A percentile compares a stretch with the other conserved stretches of the same genome.
Evolutionary conservation across 2,888 invertebrate genomes (phyloP).

Genomic region (Diplolepis rosae): DNA sequence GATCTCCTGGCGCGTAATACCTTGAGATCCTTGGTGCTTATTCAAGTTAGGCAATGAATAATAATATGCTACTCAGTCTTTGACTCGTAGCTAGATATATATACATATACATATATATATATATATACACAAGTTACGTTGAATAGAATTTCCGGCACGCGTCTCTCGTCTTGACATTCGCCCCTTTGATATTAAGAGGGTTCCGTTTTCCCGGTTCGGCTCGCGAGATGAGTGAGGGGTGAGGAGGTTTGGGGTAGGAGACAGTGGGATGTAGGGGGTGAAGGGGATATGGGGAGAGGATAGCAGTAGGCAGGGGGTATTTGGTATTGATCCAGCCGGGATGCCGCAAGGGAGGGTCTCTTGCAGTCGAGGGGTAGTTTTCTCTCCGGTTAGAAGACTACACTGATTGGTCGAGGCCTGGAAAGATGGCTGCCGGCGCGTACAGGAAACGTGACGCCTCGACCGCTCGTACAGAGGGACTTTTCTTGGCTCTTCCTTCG

Average conservation of each 20-base stretch:
- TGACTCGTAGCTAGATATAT: too few relatives aligned
- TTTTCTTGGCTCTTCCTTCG: conserved; percentile 42
- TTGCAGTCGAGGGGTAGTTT: conserved; percentile 62
- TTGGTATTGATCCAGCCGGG: conserved; percentile 66
- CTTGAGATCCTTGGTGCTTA: conserved; percentile 17
- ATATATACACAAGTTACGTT: conserved; percentile 22
- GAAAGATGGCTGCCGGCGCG: conserved; percentile 69
- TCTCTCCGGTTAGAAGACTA: conserved; percentile 45
- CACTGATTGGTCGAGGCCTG: conserved; percentile 61
- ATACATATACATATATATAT: too few relatives aligned
- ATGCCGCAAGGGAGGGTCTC: conserved; percentile 61
- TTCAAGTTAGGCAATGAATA: conserved; percentile 21
- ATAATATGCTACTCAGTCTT: conserved; percentile 30
- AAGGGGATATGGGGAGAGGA: not conserved
- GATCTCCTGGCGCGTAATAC: conserved; percentile 11
- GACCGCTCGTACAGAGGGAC: conserved; percentile 46
- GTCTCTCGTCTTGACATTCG: conserved; percentile 27
- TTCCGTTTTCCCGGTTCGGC: conserved; percentile 33
- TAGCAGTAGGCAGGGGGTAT: conserved; percentile 51
- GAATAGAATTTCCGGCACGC: conserved; percentile 30
- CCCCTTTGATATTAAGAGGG: conserved; percentile 21
- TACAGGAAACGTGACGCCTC: conserved; percentile 69
- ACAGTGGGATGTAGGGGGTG: conserved; percentile 31
- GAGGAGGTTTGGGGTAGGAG: conserved; percentile 16
- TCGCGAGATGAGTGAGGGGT: conserved; percentile 23